Evolutionary conservation across 2,113 vertebrate genomes (phyloP).

Genomic region (Platichthys stellatus): DNA sequence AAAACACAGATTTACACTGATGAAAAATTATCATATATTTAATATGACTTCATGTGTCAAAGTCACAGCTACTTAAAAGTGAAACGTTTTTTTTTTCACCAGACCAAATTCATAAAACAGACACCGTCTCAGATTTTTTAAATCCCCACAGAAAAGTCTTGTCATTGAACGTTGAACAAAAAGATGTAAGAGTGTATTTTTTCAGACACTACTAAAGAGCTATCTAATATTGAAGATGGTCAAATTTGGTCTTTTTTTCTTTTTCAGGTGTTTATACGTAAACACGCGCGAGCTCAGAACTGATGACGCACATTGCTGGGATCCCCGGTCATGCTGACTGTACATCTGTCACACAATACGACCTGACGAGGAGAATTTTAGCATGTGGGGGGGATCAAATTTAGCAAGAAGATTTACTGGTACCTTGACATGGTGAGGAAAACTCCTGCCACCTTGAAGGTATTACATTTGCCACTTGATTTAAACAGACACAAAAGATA

Average conservation of each 20-base stretch:
- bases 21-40: slow-evolving; percentile 46
- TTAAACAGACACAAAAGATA: background rate
- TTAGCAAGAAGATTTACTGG: slow-evolving; percentile 50
- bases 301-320: slow-evolving; percentile 46
- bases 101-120: background rate
- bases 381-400: slow-evolving; percentile 9
- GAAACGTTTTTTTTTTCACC: background rate
- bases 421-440: slow-evolving; percentile 28
- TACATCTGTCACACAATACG: slow-evolving; percentile 44
- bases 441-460: slow-evolving; percentile 34
- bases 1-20: slow-evolving; percentile 18
- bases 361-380: slow-evolving; percentile 33
- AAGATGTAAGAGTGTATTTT: background rate
- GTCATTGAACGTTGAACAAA: background rate
- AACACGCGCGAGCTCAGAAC: slow-evolving; percentile 18
- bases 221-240: background rate
- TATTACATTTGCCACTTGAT: slow-evolving; percentile 28
- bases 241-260: background rate
- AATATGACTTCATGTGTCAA: slow-evolving; percentile 3
- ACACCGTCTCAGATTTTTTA: background rate
- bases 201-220: background rate
- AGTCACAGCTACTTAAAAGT: slow-evolving; percentile 14
- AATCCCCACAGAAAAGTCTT: too few species aligned
- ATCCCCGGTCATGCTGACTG: slow-evolving; percentile 4
- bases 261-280: slow-evolving; percentile 18